A percentile compares a stretch with the other conserved stretches of the same genome.
phyloP scores from a whole-genome alignment of 2,888 invertebrate species.

The Galerucella calmariensis region DNA sequence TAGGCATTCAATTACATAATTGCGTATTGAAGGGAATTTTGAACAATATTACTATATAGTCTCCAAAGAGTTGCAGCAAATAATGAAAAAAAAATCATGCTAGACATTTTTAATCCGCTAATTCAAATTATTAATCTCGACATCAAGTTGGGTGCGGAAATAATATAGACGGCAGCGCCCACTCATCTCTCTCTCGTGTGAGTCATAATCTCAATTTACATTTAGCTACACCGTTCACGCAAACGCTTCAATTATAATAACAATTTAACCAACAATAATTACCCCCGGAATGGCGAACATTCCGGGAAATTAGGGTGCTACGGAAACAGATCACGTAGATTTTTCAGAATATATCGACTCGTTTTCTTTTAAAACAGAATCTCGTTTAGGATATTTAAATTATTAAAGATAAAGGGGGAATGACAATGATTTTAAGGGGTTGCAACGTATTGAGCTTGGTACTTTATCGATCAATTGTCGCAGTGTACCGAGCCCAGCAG shows the following conservation, averaged over 20 bases:
- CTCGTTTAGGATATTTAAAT: too few relatives aligned
- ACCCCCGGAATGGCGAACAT: background rate
- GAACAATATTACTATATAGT: too few relatives aligned
- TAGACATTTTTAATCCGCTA: background rate
- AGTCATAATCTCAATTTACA: background rate
- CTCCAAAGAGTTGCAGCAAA: too few relatives aligned
- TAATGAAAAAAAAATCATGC: too few relatives aligned
- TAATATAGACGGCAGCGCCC: background rate
- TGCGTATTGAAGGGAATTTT: too few relatives aligned
- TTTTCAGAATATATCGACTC: background rate
- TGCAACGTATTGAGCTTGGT: too few relatives aligned
- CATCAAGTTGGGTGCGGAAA: background rate
- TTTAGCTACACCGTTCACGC: background rate
- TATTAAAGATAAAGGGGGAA: too few relatives aligned
- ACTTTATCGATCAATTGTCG: too few relatives aligned
- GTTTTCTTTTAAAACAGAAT: background rate
- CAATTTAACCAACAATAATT: constrained; percentile 4
- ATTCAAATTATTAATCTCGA: background rate
- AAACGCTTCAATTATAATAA: constrained; percentile 4
- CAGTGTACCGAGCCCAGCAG: too few relatives aligned
- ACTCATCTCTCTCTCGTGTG: background rate
- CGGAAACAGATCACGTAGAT: constrained; percentile 1
- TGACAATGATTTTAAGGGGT: too few relatives aligned
- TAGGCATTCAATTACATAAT: too few relatives aligned
- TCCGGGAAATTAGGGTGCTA: background rate